Conservation (phyloP, 2,888 invertebrate genomes). For the Trachelus tabidus region DNA sequence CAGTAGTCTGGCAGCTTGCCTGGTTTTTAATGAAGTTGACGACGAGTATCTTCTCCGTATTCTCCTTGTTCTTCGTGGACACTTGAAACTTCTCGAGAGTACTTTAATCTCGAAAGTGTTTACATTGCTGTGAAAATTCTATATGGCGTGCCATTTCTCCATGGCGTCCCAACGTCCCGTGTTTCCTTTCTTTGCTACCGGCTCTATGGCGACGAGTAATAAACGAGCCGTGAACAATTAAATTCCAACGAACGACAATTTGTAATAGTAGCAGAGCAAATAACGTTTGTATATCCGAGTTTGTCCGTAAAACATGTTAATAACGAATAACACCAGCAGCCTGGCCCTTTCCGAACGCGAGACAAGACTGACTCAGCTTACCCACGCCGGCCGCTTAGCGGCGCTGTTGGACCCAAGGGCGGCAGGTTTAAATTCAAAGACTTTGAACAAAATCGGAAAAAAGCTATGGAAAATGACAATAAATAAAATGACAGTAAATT, state of each 20-base stretch:
- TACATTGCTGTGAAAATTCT: not conserved
- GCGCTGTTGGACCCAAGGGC: not conserved
- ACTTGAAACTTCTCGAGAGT: not conserved
- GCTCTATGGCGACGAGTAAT: too few species aligned
- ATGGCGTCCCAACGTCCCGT: not conserved
- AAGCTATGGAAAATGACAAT: not conserved
- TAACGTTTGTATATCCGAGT: too few species aligned
- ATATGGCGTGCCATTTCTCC: not conserved
- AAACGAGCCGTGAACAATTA: too few species aligned
- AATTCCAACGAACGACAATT: too few species aligned
- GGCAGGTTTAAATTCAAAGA: not conserved
- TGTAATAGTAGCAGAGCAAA: too few species aligned
- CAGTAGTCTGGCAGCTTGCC: not conserved
- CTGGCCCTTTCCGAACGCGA: too few species aligned
- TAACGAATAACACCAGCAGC: too few species aligned
- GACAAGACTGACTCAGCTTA: too few species aligned
- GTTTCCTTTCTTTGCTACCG: too few species aligned
- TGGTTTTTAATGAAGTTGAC: not conserved
- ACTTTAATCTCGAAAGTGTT: not conserved
- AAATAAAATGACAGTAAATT: not conserved
- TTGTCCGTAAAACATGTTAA: too few species aligned
- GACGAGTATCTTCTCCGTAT: not conserved
- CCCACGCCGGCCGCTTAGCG: not conserved
- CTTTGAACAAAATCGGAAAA: not conserved
- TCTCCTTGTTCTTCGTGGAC: not conserved